Conservation (phyloP, 2,888 invertebrate genomes). For the Aleiodes alternator region DNA sequence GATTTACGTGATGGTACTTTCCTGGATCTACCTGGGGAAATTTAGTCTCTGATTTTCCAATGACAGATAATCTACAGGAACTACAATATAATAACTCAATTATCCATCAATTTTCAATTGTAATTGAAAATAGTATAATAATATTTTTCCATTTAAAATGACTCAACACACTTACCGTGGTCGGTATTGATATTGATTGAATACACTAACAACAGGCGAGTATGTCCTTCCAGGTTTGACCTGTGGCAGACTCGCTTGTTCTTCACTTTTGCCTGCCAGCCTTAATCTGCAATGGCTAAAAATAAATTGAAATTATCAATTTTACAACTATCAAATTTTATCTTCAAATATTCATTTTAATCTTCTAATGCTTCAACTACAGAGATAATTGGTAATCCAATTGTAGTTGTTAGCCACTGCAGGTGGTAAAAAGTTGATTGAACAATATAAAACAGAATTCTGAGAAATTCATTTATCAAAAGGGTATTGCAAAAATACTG, state of each 20-base stretch:
- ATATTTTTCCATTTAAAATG: slow-evolving; percentile 11
- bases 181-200: slow-evolving; percentile 61
- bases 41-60: slow-evolving; percentile 55
- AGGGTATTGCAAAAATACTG: slow-evolving; percentile 3
- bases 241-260: slow-evolving; percentile 70
- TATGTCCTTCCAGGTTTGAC: slow-evolving; percentile 66
- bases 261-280: slow-evolving; percentile 71
- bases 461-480: slow-evolving; percentile 19
- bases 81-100: slow-evolving; percentile 27
- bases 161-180: slow-evolving; percentile 62
- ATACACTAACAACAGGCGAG: slow-evolving; percentile 52
- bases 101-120: background rate
- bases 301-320: slow-evolving; percentile 31
- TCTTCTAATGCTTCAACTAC: background rate
- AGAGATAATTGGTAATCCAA: slow-evolving; percentile 9
- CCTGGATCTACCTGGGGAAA: slow-evolving; percentile 58
- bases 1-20: slow-evolving; percentile 7
- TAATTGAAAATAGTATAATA: background rate
- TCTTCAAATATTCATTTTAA: no score
- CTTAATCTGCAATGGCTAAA: slow-evolving; percentile 67
- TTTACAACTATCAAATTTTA: slow-evolving; percentile 15
- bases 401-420: slow-evolving; percentile 24
- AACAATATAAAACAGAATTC: background rate
- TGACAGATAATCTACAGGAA: slow-evolving; percentile 53
- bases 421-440: slow-evolving; percentile 27